Conservation (phyloP, 2,113 vertebrate species). For the Cairina moschata region DNA sequence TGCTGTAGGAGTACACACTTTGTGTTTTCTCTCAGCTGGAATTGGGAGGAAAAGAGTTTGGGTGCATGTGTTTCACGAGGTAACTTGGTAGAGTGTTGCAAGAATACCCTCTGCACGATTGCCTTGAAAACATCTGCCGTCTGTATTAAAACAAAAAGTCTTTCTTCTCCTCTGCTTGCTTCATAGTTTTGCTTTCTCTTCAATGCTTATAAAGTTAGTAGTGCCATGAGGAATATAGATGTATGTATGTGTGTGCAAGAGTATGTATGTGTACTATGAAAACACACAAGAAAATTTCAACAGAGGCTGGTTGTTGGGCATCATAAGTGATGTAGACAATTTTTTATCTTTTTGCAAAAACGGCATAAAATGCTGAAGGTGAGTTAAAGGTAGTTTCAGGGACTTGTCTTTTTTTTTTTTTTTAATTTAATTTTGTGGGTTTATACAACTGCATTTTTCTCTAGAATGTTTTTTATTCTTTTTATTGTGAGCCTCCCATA, state of each 20-base stretch:
- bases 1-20: neutral
- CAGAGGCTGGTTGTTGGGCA: neutral
- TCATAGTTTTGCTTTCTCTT: neutral
- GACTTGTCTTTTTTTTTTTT: neutral
- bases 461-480: neutral
- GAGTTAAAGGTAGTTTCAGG: neutral
- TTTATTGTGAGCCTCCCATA: neutral
- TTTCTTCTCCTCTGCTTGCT: neutral
- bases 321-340: neutral
- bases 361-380: neutral
- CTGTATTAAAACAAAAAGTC: neutral
- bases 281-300: neutral
- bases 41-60: neutral
- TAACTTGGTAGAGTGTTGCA: neutral
- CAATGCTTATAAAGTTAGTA: neutral
- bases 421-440: neutral
- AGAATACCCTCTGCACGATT: neutral
- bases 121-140: neutral
- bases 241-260: neutral
- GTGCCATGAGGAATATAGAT: neutral
- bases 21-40: neutral
- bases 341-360: neutral
- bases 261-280: neutral
- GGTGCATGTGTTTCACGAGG: neutral
- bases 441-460: neutral